Base-by-base conservation (phyloP, 2,888 invertebrate genomes). In the Cerastoderma edule region DNA sequence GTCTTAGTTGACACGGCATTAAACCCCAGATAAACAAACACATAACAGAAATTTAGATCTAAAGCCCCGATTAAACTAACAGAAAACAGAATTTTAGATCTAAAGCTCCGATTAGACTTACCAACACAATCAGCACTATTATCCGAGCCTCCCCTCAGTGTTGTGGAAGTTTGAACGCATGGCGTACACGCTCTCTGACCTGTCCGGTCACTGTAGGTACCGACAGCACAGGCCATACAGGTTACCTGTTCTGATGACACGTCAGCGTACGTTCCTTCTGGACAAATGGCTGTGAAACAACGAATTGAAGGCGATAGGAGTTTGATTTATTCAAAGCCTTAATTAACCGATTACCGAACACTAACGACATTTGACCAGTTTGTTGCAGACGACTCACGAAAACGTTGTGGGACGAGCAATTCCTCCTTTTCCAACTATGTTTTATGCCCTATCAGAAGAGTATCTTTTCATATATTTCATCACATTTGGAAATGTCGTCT, bases 251-350 rank as follows among this genome's bases (percentile, higher is more conserved):
- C 60, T 27, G 24, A 39, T 32, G 60, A 60, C 10, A 53, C 33
- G 30, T 33, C 53, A 46, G 28, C 63, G 33, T 46, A 64, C 1
- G 53, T 67, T 24, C 75, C 75, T 19, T 67, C 39, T 6, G 71
- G 67, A 64, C 75, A 75, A 19, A 71, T 46, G 46, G 50, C 75
- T 75, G 54, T 24, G 67, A 75, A 64, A 72, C 19, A 13, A 30
- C 10, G n/a, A 56, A 56, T 13, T 13, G 24, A 50, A n/a, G 10
- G 24, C 1, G 50, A 19, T 46, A n/a, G 19, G 16, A 2, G 19
- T n/a, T 16, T 39, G 16, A 10, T 39, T 39, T 16, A 10, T 39
- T 39, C 8, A 10, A 16, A 39, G 16, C 39, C 39, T 16, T 39
- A 8, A 39, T 16, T 10, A 39, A 10, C 8, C 8, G 16, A 39